phyloP scores from a whole-genome alignment of 2,888 invertebrate genomes.

The Cylindroiulus punctatus region DNA sequence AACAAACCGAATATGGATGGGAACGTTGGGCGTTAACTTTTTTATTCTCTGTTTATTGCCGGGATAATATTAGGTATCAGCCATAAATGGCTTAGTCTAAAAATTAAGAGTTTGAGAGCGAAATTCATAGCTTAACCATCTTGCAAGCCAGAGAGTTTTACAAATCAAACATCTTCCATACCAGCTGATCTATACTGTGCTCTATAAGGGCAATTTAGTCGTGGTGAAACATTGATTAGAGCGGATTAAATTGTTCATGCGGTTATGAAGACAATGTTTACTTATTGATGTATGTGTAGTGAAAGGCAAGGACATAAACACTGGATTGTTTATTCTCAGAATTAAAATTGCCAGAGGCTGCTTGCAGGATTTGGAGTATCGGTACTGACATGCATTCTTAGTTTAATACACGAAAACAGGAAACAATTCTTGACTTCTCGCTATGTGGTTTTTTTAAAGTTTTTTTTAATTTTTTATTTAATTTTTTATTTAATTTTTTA shows the following conservation, averaged over 20 bases:
- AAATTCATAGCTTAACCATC: too few relatives aligned
- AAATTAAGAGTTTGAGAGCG: background rate
- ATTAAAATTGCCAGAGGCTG: too few relatives aligned
- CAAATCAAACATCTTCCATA: background rate
- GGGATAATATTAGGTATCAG: background rate
- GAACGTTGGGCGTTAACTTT: background rate
- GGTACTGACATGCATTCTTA: too few relatives aligned
- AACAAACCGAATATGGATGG: conserved; percentile 9
- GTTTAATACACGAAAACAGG: too few relatives aligned
- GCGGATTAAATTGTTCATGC: background rate
- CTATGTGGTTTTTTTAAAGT: too few relatives aligned
- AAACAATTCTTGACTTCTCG: too few relatives aligned
- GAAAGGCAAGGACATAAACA: background rate
- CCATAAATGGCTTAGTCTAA: background rate
- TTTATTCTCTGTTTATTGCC: background rate
- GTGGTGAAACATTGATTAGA: background rate
- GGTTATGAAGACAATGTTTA: background rate
- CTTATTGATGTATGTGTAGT: background rate
- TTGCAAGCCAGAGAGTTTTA: background rate
- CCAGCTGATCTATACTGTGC: too few relatives aligned
- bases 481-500: too few relatives aligned
- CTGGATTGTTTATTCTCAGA: too few relatives aligned
- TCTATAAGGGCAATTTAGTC: background rate
- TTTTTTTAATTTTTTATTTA: too few relatives aligned
- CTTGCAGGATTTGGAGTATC: too few relatives aligned